phyloP scores from a whole-genome alignment of 2,113 vertebrate species.

The Amazona guildingii region DNA sequence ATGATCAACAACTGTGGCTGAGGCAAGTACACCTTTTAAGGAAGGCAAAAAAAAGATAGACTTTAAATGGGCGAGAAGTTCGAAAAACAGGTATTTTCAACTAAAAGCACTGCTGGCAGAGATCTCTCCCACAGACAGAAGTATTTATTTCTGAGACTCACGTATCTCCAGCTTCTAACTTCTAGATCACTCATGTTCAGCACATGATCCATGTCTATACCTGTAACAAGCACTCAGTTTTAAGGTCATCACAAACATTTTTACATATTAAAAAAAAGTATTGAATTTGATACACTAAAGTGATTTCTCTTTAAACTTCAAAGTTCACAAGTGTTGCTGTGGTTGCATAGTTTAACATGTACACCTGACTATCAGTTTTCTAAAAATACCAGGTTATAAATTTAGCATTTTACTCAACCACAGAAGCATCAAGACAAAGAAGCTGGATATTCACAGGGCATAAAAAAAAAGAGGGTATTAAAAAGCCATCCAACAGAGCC shows the following conservation, averaged over 20 bases:
- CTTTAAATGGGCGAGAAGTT: not conserved
- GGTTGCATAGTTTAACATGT: not conserved
- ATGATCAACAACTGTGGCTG: not conserved
- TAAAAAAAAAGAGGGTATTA: not conserved
- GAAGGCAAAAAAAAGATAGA: not conserved
- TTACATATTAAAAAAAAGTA: not conserved
- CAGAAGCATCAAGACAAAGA: not conserved
- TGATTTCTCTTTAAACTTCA: not conserved
- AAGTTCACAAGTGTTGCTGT: not conserved
- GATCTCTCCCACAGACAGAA: not conserved
- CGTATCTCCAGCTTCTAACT: not conserved
- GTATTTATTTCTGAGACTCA: not conserved
- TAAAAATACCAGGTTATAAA: slow-evolving; percentile 4
- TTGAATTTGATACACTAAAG: not conserved
- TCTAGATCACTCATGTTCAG: not conserved
- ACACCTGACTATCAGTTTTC: not conserved
- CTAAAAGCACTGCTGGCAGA: not conserved
- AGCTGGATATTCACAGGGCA: not conserved
- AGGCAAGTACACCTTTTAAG: not conserved
- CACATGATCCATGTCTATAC: not conserved
- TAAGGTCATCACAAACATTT: not conserved
- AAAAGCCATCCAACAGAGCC: not conserved
- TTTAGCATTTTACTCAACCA: not conserved
- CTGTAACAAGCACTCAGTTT: not conserved
- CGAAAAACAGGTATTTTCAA: not conserved